Evolutionary conservation across 2,113 vertebrate genomes (phyloP), one percentile per base, ranked within the genome.

Genomic region (Mixornis gularis): DNA sequence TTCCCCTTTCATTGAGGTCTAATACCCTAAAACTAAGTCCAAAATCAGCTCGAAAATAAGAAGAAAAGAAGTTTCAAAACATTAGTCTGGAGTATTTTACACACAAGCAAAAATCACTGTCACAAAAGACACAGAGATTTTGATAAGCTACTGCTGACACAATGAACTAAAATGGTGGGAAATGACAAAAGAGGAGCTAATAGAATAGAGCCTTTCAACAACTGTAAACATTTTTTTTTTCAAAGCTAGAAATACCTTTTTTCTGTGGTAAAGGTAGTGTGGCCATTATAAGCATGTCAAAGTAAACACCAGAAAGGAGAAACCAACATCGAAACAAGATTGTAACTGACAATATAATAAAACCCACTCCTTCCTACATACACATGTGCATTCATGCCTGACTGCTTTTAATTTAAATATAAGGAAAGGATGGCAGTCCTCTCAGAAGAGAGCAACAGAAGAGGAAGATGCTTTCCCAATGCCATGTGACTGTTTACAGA

Each of bases 341-440:
- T 65, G 12, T 36, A 91, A 77, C 60, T 9, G 20, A 49, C 2
- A 10, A 51, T 19, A 44, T 7, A 71, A 78, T 56, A 86, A 90
- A 95, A 41, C 8, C 24, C 10, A 30, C 34, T 76, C 49, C 63
- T 76, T 81, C 65, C 21, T 77, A 51, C 74, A 82, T 41, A 76
- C 21, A 46, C 46, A 22, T 3, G 24, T 56, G 53, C 70, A 74
- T 88, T 80, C 73, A 72, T 12, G 70, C 80, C 73, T 72, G 58
- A 55, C 59, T 91, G 74, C 59, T 89, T 94, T 85, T 87, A 69
- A 92, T 89, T 87, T 81, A 85, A 94, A 84, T 70, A 72, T 49
- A 72, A 49, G 55, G 74, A 62, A 82, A 38, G 66, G 74, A 92
- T 36, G 25, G 52, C 81, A 85, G 48, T 32, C 55, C 68, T 83